Conservation (phyloP, 2,888 invertebrate species). For the Ctenicera cuprea region DNA sequence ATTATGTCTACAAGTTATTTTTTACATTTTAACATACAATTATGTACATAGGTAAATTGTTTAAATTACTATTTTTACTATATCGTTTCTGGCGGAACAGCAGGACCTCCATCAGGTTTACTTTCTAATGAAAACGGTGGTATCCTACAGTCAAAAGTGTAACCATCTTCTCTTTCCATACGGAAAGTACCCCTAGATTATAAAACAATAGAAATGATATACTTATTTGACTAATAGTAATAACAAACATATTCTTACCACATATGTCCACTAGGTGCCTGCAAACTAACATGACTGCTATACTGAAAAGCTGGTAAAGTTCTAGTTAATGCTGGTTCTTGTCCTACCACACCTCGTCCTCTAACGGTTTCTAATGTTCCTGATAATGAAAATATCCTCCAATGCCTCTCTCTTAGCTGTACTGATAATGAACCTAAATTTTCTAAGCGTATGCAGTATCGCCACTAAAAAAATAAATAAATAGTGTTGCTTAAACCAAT, state of each 20-base stretch:
- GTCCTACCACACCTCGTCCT: conserved; percentile 97
- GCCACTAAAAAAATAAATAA: conserved; percentile 84
- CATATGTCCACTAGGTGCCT: conserved; percentile 98
- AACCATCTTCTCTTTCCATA: conserved; percentile 98
- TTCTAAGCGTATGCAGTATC: conserved; percentile 97
- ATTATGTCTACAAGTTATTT: conserved; percentile 1
- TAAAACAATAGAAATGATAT: neutral
- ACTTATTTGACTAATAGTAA: neutral
- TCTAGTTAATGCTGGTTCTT: conserved; percentile 94
- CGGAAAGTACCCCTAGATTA: conserved; percentile 92
- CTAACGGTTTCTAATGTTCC: conserved; percentile 95
- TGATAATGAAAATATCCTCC: conserved; percentile 96
- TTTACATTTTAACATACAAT: neutral
- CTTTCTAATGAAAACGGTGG: conserved; percentile 98
- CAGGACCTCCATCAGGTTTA: conserved; percentile 83
- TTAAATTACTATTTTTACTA: conserved; percentile 30
- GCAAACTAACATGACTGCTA: conserved; percentile 96
- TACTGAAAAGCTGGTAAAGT: conserved; percentile 97
- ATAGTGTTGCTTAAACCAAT: too few relatives aligned
- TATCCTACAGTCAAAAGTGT: conserved; percentile 97
- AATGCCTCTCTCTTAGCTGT: conserved; percentile 96
- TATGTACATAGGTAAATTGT: conserved; percentile 40
- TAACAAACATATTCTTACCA: conserved; percentile 77
- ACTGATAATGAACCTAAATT: conserved; percentile 93
- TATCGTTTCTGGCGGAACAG: conserved; percentile 65